These are phyloP conservation scores for Cylindroiulus punctatus DNA, from an alignment of 2,888 invertebrate genomes.

Conservation along the genomic window DNA sequence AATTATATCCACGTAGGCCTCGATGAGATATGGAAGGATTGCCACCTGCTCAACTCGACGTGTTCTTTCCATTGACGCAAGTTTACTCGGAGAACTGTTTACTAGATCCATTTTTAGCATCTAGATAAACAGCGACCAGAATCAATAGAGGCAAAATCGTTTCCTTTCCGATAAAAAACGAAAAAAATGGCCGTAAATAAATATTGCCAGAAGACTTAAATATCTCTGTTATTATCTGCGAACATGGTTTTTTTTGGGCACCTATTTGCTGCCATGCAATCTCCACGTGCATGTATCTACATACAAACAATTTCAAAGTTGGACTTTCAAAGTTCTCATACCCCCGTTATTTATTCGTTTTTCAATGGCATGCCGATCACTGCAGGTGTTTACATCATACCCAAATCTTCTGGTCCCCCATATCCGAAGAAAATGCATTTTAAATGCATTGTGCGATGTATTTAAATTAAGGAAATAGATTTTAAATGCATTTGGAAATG, in stretches of 20 bases:
- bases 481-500: no score
- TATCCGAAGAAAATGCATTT: no score
- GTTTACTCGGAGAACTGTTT: conserved; percentile 9
- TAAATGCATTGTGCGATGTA: no score
- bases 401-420: no score
- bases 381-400: no score
- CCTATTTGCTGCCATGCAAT: background rate
- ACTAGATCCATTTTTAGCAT: conserved; percentile 32
- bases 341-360: no score
- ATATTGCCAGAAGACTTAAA: background rate
- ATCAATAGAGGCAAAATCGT: background rate
- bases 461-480: no score
- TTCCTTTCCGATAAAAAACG: background rate
- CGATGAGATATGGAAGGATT: conserved; percentile 15
- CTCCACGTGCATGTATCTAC: background rate
- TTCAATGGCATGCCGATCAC: no score
- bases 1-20: conserved; percentile 24
- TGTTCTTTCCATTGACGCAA: conserved; percentile 18
- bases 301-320: no score
- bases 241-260: background rate
- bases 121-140: background rate
- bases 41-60: conserved; percentile 2
- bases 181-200: conserved; percentile 5
- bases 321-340: no score
- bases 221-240: background rate